Base-by-base conservation (phyloP, 1,140 invertebrate genomes). In the Heliothis subflexa region DNA sequence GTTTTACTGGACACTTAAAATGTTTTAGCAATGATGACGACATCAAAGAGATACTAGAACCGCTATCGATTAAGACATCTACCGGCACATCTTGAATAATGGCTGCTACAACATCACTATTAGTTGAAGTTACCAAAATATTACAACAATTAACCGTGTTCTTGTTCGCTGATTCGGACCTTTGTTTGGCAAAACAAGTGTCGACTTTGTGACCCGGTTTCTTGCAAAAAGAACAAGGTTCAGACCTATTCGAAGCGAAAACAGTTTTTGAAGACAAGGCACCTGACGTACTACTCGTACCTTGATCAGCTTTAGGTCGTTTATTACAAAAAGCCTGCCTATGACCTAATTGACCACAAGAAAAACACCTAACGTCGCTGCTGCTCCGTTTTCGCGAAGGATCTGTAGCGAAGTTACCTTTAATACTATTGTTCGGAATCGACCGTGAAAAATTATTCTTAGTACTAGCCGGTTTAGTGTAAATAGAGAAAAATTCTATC, bases 61-160 rank as follows among this genome's bases (percentile, higher is more conserved):
- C 85, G 21, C 82, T 86, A 62, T 86, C 85, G 21, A 86, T 83
- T 25, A 86, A 66, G 13, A 83, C 55, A 55, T 86, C 82, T 3
- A 79, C 61, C 0, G 75, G 78, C 11, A 84, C 18, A 0, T 28
- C 55, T 13, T 81, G 75, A 71, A 84, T 75, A 9, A 84, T 66
- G 0, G 78, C 80, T 0, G 71, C 14, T 11, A 73, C 54, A 5
- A 80, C 59, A 61, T 83, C 59, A 59, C 18, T 80, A n/a, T 57
- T 45, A 57, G 5, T 49, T 11, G 40, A 47, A 25, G 47, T 21
- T 21, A 21, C 14, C 2, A 16, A 47, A 10, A 16, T 21, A 14
- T 25, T 13, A 21, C 81, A 82, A 73, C 79, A 85, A 70, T 83
- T 81, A 54, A 85, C 70, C 13, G 68, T 78, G 1, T 68, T 57